Conservation (phyloP, 2,113 vertebrate genomes). For the human region DNA sequence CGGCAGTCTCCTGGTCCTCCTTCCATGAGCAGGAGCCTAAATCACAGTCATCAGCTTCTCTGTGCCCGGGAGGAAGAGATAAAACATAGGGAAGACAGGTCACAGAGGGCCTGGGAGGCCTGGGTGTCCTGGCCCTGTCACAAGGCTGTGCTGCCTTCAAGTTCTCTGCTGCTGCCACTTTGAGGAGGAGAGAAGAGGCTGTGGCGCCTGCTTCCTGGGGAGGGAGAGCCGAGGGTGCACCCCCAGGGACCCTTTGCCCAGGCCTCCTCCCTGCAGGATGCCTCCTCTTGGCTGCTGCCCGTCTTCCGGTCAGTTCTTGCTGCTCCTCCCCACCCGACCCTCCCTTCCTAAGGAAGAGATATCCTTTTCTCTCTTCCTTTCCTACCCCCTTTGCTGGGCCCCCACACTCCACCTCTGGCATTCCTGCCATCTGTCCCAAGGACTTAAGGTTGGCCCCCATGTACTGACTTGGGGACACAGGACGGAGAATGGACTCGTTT, state of each 20-base stretch:
- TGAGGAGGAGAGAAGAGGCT: background rate
- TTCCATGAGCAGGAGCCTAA: background rate
- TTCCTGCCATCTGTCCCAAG: background rate
- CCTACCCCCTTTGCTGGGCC: background rate
- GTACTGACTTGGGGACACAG: background rate
- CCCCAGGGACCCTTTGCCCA: background rate
- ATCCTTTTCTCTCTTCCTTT: background rate
- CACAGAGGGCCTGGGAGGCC: background rate
- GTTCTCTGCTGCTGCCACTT: background rate
- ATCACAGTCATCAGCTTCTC: background rate
- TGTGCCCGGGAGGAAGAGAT: background rate
- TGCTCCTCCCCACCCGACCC: background rate
- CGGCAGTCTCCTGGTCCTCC: background rate
- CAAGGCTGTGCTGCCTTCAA: accelerated
- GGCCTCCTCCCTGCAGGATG: background rate
- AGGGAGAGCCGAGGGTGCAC: background rate
- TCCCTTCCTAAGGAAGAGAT: background rate
- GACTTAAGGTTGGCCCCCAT: background rate
- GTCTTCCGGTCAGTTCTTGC: background rate
- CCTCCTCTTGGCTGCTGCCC: background rate
- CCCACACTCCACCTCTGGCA: background rate
- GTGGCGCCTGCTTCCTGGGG: background rate
- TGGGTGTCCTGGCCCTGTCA: no score
- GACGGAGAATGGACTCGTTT: background rate
- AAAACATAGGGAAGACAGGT: background rate